These are phyloP conservation scores for Morpho helenor DNA, from an alignment of 2,888 invertebrate genomes.

Conservation along the genomic window DNA sequence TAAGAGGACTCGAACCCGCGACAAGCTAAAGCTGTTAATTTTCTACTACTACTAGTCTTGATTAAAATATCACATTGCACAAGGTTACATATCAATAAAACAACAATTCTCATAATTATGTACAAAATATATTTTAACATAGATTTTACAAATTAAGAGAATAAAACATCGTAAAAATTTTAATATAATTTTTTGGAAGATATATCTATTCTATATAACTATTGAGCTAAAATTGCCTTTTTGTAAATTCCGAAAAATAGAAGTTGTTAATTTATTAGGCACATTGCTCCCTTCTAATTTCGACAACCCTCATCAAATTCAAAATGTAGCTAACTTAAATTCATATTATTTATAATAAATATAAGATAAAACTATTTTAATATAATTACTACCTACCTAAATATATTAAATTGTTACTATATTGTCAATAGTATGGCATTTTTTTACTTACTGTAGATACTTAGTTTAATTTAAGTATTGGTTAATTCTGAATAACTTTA, in stretches of 20 bases:
- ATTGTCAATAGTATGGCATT: too few species aligned
- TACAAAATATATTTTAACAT: constrained; percentile 11
- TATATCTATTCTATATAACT: not conserved
- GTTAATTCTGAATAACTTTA: too few species aligned
- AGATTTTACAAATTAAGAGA: not conserved
- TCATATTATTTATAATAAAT: not conserved
- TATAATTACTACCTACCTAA: not conserved
- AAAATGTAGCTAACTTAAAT: not conserved
- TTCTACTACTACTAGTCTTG: too few species aligned
- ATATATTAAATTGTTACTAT: too few species aligned
- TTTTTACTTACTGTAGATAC: too few species aligned
- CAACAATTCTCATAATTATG: not conserved
- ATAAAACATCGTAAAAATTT: not conserved
- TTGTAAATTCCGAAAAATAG: not conserved
- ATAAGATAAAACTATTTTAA: not conserved
- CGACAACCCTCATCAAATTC: not conserved
- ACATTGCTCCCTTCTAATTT: not conserved
- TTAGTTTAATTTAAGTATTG: too few species aligned
- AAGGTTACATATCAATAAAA: constrained; percentile 1
- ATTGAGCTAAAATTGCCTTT: constrained; percentile 2
- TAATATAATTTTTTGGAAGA: not conserved
- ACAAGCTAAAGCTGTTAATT: too few species aligned
- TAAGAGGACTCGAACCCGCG: too few species aligned
- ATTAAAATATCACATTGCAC: too few species aligned
- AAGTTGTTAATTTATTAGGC: constrained; percentile 1